Percentiles rank a stretch among this genome's conserved stretches.
Conservation (phyloP, 2,113 vertebrate genomes). For the Psammodynastes pulverulentus region DNA sequence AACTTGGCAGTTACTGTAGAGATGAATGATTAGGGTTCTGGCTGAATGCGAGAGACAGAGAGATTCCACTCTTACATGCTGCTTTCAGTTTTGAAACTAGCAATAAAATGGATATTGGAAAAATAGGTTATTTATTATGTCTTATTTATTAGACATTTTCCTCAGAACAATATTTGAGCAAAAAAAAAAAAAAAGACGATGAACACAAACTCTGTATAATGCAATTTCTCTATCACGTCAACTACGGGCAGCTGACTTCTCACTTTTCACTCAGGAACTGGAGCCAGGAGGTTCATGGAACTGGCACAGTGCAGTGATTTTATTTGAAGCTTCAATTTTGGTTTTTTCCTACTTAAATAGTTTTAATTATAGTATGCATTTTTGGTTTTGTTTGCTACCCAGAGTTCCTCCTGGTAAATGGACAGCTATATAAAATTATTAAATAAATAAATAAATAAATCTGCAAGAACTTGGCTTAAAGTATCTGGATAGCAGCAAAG, state of each 20-base stretch:
- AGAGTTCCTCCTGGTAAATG: neutral
- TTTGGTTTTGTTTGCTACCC: neutral
- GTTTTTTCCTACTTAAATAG: neutral
- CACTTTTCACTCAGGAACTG: neutral
- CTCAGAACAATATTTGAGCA: neutral
- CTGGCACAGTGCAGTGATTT: neutral
- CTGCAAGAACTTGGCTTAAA: neutral
- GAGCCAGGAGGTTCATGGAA: neutral
- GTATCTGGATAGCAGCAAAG: neutral
- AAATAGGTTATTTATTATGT: neutral
- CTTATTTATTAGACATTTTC: neutral
- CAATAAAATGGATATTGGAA: neutral
- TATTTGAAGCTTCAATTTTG: neutral
- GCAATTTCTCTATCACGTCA: neutral
- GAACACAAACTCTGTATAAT: neutral
- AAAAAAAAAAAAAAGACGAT: neutral
- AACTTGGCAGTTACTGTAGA: neutral
- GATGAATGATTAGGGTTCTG: conserved; percentile 20
- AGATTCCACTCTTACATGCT: neutral
- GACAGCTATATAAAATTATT: neutral
- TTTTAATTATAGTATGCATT: neutral
- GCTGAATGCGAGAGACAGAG: conserved; percentile 16
- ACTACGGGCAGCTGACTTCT: neutral
- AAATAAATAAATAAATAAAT: neutral
- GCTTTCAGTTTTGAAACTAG: conserved; percentile 24